phyloP scores from a whole-genome alignment of 1,140 invertebrate genomes.

The Copidosoma floridanum region DNA sequence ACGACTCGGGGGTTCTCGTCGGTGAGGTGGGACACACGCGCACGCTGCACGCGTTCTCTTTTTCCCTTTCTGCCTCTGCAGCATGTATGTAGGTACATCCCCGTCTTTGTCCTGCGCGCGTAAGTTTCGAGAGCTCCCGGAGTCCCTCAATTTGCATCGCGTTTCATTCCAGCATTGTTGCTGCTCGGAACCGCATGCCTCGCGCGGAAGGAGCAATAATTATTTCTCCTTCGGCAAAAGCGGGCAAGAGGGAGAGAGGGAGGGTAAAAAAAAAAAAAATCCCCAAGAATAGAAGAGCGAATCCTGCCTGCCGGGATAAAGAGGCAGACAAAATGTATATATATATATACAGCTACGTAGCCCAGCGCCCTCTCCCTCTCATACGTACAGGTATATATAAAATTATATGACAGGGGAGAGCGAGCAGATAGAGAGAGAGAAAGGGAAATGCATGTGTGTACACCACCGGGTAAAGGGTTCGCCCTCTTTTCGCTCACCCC shows the following conservation, averaged over 20 bases:
- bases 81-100: neutral
- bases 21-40: no score
- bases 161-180: conserved; percentile 14
- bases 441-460: conserved; percentile 12
- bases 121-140: no score
- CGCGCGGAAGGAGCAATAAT: conserved; percentile 11
- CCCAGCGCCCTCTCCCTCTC: no score
- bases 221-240: conserved; percentile 20
- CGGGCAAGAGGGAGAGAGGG: neutral
- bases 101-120: no score
- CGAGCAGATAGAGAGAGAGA: no score
- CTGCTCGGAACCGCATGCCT: conserved; percentile 18
- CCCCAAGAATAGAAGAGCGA: conserved; percentile 4
- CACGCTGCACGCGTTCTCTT: conserved; percentile 4
- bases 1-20: no score
- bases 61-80: conserved; percentile 4
- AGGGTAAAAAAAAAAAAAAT: neutral
- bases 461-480: conserved; percentile 15
- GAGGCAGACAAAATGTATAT: no score
- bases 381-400: no score
- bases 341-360: no score
- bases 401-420: no score
- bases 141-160: neutral
- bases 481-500: neutral
- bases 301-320: neutral